phyloP scores from a whole-genome alignment of 2,113 vertebrate species.

The Zosterops japonicus region DNA sequence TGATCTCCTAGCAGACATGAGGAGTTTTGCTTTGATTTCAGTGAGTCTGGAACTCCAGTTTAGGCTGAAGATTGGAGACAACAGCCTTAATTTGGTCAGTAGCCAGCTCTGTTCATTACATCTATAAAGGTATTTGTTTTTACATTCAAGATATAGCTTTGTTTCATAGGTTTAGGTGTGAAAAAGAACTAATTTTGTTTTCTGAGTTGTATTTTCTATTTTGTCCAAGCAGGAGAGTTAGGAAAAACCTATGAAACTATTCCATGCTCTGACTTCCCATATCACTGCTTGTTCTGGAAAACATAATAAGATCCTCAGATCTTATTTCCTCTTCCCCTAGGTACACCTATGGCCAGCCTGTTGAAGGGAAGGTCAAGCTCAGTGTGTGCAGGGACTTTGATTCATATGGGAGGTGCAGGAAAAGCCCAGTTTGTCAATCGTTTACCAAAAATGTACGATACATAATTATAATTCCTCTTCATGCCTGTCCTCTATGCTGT shows the following conservation, averaged over 20 bases:
- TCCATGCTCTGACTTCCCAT: background rate
- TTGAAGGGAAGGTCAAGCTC: slow-evolving; percentile 46
- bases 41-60: background rate
- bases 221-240: background rate
- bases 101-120: background rate
- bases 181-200: background rate
- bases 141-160: background rate
- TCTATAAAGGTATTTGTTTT: background rate
- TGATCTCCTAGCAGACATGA: background rate
- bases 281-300: background rate
- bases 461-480: background rate
- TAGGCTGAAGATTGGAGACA: background rate
- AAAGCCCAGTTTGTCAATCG: slow-evolving; percentile 37
- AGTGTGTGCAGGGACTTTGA: slow-evolving; percentile 40
- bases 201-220: background rate
- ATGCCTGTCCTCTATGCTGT: background rate
- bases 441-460: slow-evolving; percentile 49
- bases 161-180: background rate
- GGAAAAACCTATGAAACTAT: background rate
- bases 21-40: background rate
- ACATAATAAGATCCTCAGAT: background rate
- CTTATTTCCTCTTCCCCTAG: background rate
- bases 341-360: slow-evolving; percentile 67
- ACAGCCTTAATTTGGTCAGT: background rate
- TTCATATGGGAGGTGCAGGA: slow-evolving; percentile 41